Percentiles rank a stretch among this genome's conserved stretches.
These are phyloP conservation scores for Lycaon pictus DNA, from an alignment of 2,113 vertebrate genomes.

Conservation along the genomic window DNA sequence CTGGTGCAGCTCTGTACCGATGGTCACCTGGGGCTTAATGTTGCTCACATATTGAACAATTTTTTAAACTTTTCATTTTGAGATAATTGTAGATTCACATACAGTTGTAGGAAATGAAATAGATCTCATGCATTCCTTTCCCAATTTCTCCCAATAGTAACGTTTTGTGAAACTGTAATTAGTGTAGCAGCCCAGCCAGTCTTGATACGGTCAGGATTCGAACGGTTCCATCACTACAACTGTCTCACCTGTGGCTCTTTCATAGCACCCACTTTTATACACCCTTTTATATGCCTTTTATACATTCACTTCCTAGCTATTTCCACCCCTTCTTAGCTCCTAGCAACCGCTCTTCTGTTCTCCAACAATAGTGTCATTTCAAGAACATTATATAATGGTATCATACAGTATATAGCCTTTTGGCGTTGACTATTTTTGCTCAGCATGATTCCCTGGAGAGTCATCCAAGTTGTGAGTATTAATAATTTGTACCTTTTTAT, in stretches of 20 bases:
- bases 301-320: not conserved
- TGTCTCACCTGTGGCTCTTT: not conserved
- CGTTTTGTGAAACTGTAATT: not conserved
- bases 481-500: not conserved
- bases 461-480: not conserved
- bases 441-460: not conserved
- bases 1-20: not conserved
- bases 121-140: not conserved
- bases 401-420: not conserved
- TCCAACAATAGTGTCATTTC: not conserved
- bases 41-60: not conserved
- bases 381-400: not conserved
- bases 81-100: not conserved
- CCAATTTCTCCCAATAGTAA: not conserved
- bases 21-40: not conserved
- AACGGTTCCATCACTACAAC: not conserved
- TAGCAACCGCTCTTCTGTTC: not conserved
- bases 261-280: not conserved
- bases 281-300: not conserved
- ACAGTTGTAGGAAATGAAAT: constrained; percentile 14
- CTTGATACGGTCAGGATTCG: not conserved
- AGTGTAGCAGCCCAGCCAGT: not conserved
- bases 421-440: not conserved
- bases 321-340: not conserved
- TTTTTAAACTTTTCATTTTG: not conserved